Base-by-base conservation (phyloP, 1,140 invertebrate species). In the Drosophila pseudoananassae region DNA sequence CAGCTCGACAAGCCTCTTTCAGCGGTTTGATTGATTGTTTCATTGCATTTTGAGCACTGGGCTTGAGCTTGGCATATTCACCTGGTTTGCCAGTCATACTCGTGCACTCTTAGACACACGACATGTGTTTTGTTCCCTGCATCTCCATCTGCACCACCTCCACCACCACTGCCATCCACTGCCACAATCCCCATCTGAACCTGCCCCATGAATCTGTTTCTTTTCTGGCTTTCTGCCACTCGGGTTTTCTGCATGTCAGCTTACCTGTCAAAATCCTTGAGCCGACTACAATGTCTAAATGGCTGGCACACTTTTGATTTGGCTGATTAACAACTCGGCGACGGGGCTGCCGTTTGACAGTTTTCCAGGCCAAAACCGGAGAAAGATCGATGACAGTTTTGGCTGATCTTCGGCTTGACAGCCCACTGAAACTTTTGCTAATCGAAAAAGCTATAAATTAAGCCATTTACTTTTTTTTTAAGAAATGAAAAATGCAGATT, bases 191-290 rank as follows among this genome's bases (percentile, higher is more conserved):
- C n/a, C 38, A 40, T n/a, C 38, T 27, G 25, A 27, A 7, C 5
- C 12, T 59, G 40, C 53, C 40, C 71, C 75, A 68, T 71, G 49
- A 33, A 53, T 71, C 56, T 20, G 33, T 50, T 58, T 17, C 50
- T 38, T 31, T 6, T 14, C 38, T n/a, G 12, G 15, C 47, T 40
- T 17, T 29, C 14, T 23, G 52, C 38, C 45, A 52, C 31, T 70
- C 33, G 47, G 58, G 25, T 59, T 79, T 85, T 63, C 58, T 66
- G 64, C 83, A 85, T 75, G 82, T 88, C 78, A 88, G 78, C 82
- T 87, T 77, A 87, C 69, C 82, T 85, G 82, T 85, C 78, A 85
- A 82, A 85, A 82, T 85, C 82, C 82, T 85, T 87, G 81, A 85
- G 81, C 69, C 36, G 66, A 64, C 56, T 69, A 51, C 81, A 85